Conservation (phyloP, 2,888 invertebrate genomes). For the Hypercompe scribonia region DNA sequence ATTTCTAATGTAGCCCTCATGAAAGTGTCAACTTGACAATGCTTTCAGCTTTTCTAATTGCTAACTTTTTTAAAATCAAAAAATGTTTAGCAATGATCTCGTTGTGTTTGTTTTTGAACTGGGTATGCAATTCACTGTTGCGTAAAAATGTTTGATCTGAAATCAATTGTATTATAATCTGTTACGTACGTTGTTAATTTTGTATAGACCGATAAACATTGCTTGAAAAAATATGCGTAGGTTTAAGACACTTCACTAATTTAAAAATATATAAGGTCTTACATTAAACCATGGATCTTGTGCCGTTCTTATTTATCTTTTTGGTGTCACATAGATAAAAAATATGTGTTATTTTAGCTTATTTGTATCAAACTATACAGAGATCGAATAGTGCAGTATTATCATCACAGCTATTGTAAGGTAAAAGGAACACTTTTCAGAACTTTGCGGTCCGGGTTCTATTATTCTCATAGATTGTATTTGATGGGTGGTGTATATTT, state of each 20-base stretch:
- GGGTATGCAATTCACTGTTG: background rate
- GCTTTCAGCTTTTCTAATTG: slow-evolving; percentile 56
- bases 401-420: background rate
- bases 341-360: background rate
- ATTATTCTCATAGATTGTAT: background rate
- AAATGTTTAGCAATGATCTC: background rate
- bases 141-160: background rate
- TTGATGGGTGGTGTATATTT: background rate
- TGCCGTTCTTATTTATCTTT: background rate
- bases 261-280: background rate
- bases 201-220: background rate
- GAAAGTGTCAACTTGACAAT: slow-evolving; percentile 57
- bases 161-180: background rate
- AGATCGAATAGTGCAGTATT: background rate
- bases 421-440: background rate
- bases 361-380: background rate
- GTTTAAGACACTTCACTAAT: background rate
- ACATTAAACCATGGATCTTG: background rate
- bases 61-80: slow-evolving; percentile 26
- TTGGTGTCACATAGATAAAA: background rate
- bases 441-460: background rate
- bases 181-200: background rate
- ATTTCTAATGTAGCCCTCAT: slow-evolving; percentile 37
- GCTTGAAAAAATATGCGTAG: background rate
- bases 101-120: background rate